Base-by-base conservation (phyloP, 2,113 vertebrate genomes). In the Mystacornis crossleyi region DNA sequence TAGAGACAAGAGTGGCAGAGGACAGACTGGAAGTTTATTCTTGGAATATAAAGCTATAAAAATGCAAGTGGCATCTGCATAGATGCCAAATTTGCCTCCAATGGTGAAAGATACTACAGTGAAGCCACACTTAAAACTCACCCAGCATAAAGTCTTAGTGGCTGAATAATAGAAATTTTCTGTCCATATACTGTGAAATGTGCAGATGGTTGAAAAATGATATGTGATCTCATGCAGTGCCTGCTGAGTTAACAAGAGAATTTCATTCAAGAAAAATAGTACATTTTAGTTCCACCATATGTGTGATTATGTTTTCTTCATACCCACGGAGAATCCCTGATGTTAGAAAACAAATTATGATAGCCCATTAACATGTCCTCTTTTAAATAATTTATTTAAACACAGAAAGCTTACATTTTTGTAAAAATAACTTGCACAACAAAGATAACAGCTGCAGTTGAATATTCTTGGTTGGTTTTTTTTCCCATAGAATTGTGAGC, bases 231-330 rank as follows among this genome's bases (percentile, higher is more conserved):
- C 91, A 91, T 95, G 89, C 73, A 81, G 84, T 91, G 90, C 97
- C 94, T 88, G 94, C 96, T 98, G 98, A 97, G 97, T 96, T 97
- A 97, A 98, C 95, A 97, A 97, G 96, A 96, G 95, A 87, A 97
- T 91, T 93, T 61, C 65, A 89, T 92, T 98, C 85, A 94, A 80
- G 95, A 93, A 95, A 90, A 95, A 97, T 87, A 93, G 81, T 82
- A 86, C 79, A 84, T 94, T 90, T 96, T 96, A 90, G 75, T 97
- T 93, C 84, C 84, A 91, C 90, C 95, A 93, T 89, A 97, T 96
- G 94, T 91, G 93, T 95, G 89, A 97, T 97, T 97, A 95, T 97
- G 78, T 96, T 92, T 90, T 75, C 96, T 95, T 89, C 72, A 61
- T 97, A 96, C 77, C 92, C 87, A 85, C 60, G 81, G 93, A 89